Percentiles rank a stretch among this genome's conserved stretches.
Conservation (phyloP, 2,113 vertebrate genomes). For the Lagopus leucura region DNA sequence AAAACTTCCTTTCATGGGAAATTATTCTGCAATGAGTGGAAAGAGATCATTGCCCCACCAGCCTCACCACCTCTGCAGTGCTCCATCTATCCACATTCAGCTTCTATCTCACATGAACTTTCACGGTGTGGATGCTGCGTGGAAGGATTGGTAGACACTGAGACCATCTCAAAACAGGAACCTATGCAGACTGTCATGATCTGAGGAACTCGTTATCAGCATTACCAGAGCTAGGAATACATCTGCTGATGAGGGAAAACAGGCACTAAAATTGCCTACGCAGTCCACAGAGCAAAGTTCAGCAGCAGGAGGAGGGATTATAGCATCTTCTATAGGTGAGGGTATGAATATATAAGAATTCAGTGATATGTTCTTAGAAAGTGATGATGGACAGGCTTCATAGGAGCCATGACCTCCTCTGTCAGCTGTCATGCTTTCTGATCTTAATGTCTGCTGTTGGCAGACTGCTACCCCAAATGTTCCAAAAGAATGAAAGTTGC, state of each 20-base stretch:
- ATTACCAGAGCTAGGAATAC: neutral
- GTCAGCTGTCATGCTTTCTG: neutral
- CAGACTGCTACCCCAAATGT: neutral
- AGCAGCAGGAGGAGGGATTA: neutral
- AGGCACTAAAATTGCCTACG: neutral
- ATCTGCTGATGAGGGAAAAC: neutral
- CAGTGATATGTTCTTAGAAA: neutral
- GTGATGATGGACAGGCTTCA: neutral
- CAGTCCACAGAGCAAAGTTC: neutral
- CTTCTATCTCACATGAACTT: neutral
- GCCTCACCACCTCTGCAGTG: neutral
- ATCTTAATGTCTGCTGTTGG: neutral
- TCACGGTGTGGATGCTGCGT: neutral
- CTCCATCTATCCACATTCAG: neutral
- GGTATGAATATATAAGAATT: neutral
- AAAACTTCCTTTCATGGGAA: neutral
- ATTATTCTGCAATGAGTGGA: neutral
- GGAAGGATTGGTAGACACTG: neutral
- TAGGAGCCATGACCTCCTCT: neutral
- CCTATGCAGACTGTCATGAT: neutral
- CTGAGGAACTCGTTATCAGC: neutral
- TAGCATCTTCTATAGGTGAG: neutral
- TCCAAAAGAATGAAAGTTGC: neutral
- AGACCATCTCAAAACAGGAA: neutral
- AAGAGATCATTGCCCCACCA: neutral